A percentile compares a stretch with the other conserved stretches of the same genome.
These are phyloP conservation scores for Paramormyrops hopkinsi DNA, from an alignment of 2,797 vertebrate species.

Conservation along the genomic window DNA sequence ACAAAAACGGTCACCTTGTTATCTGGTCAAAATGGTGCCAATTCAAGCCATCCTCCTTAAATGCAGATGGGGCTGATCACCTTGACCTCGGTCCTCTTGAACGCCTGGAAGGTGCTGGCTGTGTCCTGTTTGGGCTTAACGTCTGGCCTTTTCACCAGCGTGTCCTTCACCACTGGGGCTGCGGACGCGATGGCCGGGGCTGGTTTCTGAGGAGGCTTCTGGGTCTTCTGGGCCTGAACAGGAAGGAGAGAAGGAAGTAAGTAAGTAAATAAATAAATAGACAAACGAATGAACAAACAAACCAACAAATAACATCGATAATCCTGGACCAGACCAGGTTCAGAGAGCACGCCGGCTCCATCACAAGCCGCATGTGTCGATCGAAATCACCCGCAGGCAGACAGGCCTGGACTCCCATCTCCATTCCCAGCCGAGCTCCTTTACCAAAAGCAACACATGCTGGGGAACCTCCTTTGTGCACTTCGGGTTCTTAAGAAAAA, in stretches of 20 bases:
- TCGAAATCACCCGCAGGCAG: neutral
- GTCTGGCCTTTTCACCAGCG: conserved; percentile 87
- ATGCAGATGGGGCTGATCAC: conserved; percentile 46
- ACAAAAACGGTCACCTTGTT: neutral
- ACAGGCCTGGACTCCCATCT: neutral
- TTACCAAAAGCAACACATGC: neutral
- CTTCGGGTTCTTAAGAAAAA: neutral
- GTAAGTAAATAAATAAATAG: neutral
- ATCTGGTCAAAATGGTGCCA: neutral
- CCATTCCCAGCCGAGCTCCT: neutral
- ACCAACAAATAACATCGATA: neutral
- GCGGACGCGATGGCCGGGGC: conserved; percentile 74
- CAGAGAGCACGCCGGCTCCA: neutral
- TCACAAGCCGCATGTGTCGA: neutral
- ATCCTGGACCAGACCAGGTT: neutral
- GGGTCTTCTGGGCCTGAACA: conserved; percentile 83
- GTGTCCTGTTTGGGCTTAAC: conserved; percentile 82
- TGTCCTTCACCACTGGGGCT: conserved; percentile 83
- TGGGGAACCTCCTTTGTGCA: neutral
- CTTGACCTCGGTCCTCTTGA: conserved; percentile 96
- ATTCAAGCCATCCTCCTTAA: neutral
- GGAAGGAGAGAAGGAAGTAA: neutral
- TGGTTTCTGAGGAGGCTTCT: conserved; percentile 89
- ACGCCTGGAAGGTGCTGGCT: conserved; percentile 83
- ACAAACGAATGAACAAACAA: neutral